A percentile compares a stretch with the other conserved stretches of the same genome.
Evolutionary conservation across 2,797 vertebrate species (phyloP).

Genomic region (Morus bassanus): DNA sequence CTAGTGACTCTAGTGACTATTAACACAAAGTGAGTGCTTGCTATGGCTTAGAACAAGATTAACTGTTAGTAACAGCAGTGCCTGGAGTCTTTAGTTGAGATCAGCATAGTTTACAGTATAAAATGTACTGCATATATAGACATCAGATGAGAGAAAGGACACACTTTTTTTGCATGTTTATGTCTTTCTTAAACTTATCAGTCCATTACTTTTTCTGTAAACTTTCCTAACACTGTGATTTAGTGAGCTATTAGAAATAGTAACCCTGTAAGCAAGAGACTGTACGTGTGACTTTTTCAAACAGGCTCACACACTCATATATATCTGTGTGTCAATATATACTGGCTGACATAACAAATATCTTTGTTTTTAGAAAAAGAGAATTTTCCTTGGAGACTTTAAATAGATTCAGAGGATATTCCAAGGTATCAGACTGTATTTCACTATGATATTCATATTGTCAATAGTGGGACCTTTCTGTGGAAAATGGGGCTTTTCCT

Average conservation of each 20-base stretch:
- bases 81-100: neutral
- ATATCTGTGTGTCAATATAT: neutral
- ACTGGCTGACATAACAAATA: conserved; percentile 44
- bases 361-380: conserved; percentile 36
- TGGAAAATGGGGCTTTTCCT: conserved; percentile 44
- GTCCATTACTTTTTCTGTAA: neutral
- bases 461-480: conserved; percentile 58
- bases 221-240: neutral
- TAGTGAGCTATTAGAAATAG: neutral
- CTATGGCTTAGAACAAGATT: neutral
- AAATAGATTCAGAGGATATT: conserved; percentile 59
- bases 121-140: neutral
- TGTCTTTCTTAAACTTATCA: neutral
- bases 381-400: conserved; percentile 42
- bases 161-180: neutral
- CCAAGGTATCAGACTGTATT: conserved; percentile 27
- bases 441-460: conserved; percentile 60
- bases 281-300: neutral
- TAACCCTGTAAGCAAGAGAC: neutral
- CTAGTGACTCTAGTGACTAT: neutral
- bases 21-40: neutral
- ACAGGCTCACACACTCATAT: neutral
- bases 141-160: neutral
- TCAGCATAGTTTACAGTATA: neutral
- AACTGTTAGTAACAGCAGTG: neutral